Base-by-base conservation (phyloP, 2,888 invertebrate species). In the Drosophila quasianomalipes region DNA sequence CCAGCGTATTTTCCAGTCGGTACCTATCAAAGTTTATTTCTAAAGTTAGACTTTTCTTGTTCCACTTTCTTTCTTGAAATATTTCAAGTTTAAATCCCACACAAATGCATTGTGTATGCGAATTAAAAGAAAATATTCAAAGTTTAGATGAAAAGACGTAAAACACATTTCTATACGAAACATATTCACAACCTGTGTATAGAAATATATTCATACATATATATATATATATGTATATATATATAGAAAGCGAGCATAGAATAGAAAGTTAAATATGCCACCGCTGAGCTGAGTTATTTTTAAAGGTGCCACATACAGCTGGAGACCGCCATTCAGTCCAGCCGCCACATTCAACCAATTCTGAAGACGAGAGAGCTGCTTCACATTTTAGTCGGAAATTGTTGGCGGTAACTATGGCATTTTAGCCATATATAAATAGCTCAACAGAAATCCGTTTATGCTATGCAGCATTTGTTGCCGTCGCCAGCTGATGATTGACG, bases 31-130 rank as follows among this genome's bases (percentile, higher is more conserved):
- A 19, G 5, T 12, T 51, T 5, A 28, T 28, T n/a, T 30, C 30
- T 41, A 14, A 41, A 4, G 0, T 4, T n/a, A 14, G 7, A 16
- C 12, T n/a, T 10, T 28, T 28, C 28, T 22, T 30, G 0, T 33
- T 37, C n/a, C 28, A 10, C 9, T 53, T 61, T 14, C 19, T 30
- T 41, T 33, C 19, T 10, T 62, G 0, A 31, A 35, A 33, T 52
- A 22, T 70, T 31, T 28, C 51, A 62, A 74, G 74, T 74, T 74
- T 80, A 80, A 80, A 53, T 80, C 60, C 22, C 52, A 44, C 47
- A 60, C 64, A 70, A 68, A 73, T 67, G 54, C 54, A 59, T 73
- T 69, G 58, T 71, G 37, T 57, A 37, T 65, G 35, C 51, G 60
- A 28, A 33, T 61, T 61, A 33, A 61, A 57, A 22, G 22, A 31